Conservation (phyloP, 2,888 invertebrate genomes). For the Tiliacea citrago region DNA sequence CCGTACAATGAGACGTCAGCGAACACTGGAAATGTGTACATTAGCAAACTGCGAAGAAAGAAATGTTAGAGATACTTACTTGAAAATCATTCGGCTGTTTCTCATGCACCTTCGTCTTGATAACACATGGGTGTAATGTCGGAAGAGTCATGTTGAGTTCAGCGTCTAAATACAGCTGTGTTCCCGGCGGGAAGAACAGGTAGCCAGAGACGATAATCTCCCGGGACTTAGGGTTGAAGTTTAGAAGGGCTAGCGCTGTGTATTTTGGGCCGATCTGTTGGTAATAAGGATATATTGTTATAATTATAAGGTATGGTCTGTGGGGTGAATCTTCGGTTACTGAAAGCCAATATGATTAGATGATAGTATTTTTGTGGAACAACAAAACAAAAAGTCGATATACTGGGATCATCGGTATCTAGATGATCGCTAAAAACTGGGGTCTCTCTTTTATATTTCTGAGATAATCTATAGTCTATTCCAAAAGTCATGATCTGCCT, state of each 20-base stretch:
- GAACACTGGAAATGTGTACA: too few relatives aligned
- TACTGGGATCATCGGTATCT: too few relatives aligned
- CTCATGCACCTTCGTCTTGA: constrained; percentile 92
- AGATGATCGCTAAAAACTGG: too few relatives aligned
- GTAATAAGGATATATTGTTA: constrained; percentile 26
- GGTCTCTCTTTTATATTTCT: too few relatives aligned
- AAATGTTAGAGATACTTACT: constrained; percentile 83
- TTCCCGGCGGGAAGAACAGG: constrained; percentile 92
- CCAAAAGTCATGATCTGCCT: too few relatives aligned
- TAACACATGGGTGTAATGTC: constrained; percentile 93
- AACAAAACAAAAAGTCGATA: too few relatives aligned
- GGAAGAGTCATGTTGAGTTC: constrained; percentile 94
- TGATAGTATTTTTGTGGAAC: too few relatives aligned
- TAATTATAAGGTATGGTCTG: background rate
- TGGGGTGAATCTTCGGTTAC: too few relatives aligned
- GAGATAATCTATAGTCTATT: too few relatives aligned
- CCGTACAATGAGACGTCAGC: too few relatives aligned
- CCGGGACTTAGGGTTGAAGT: constrained; percentile 86
- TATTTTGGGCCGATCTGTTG: constrained; percentile 85
- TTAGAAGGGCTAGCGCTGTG: constrained; percentile 80
- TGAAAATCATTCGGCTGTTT: constrained; percentile 93
- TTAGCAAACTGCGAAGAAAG: background rate
- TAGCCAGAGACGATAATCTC: constrained; percentile 84
- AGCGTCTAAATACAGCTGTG: constrained; percentile 92
- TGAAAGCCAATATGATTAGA: too few relatives aligned